Base-by-base conservation (phyloP, 2,113 vertebrate species). In the Prinia subflava region DNA sequence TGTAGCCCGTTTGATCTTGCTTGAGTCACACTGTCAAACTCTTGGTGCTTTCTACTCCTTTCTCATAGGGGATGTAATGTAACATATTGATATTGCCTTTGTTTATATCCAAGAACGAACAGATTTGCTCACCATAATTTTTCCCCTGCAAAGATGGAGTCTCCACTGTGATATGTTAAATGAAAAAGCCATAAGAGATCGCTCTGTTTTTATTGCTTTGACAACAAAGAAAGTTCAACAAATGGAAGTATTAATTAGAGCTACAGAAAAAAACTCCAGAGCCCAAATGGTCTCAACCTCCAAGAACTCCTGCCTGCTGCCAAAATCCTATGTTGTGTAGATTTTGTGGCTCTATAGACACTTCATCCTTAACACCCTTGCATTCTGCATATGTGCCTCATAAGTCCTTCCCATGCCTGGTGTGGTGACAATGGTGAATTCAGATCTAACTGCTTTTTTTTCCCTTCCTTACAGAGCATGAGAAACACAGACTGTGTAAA, bases 401-500 rank as follows among this genome's bases (percentile, higher is more conserved):
- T 28, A 55, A 67, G 37, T 69, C 22, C 11, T 19, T 75, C 8
- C 31, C 1, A 1, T 75, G 14, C 39, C 49, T 76, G 52, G 11
- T 67, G 33, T n/a, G 44, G 15, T 76, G 46, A 31, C 14, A 49
- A 31, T 31, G 10, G 44, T 79, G 57, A 78, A 69, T 62, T 87
- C 22, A 76, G n/a, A 71, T 37, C 68, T 96, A 71, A 94, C 39
- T 73, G 21, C 23, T 35, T 75, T 83, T 65, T 53, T 41, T 3
- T 7, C 20, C 22, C 22, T 85, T 65, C 47, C 31, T 83, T 88
- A 46, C 97, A 99, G 99, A 99, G 81, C 99, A 99, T 15, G 99
- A 99, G 96, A 99, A 99, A 92, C 98, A 99, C 92, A 96, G 98
- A 7, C 98, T 99, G 82, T 99, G 99, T 97, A 99, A 99, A 96